Conservation (phyloP, 2,888 invertebrate genomes). For the Apamea crenata region DNA sequence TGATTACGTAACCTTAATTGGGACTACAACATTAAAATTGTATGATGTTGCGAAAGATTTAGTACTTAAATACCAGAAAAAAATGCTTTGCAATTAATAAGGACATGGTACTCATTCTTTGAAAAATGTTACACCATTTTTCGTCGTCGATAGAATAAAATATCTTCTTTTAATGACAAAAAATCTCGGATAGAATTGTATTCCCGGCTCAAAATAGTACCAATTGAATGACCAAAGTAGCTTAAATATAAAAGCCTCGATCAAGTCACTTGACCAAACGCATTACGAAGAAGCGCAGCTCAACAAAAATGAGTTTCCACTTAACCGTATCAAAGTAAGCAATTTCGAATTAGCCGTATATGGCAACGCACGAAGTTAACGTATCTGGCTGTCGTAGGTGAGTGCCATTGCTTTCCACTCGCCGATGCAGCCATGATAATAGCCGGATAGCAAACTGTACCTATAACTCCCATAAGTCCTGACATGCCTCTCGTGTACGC, state of each 20-base stretch:
- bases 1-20: slow-evolving; percentile 41
- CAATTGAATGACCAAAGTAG: neutral
- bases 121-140: slow-evolving; percentile 10
- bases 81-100: slow-evolving; percentile 40
- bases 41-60: slow-evolving; percentile 38
- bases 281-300: slow-evolving; percentile 12
- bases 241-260: neutral
- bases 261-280: slow-evolving; percentile 10
- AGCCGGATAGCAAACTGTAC: slow-evolving; percentile 53
- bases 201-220: neutral
- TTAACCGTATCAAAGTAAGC: slow-evolving; percentile 58
- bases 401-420: slow-evolving; percentile 64
- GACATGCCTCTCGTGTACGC: slow-evolving; percentile 38
- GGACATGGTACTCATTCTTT: slow-evolving; percentile 23
- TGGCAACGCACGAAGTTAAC: slow-evolving; percentile 63
- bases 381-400: slow-evolving; percentile 56
- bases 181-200: neutral
- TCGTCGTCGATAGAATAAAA: neutral
- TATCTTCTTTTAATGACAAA: slow-evolving; percentile 1
- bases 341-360: slow-evolving; percentile 64
- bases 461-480: slow-evolving; percentile 57
- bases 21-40: slow-evolving; percentile 16
- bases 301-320: slow-evolving; percentile 43
- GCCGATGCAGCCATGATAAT: slow-evolving; percentile 63
- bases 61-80: slow-evolving; percentile 43